Evolutionary conservation across 2,113 vertebrate species (phyloP), one percentile per base, ranked within the genome.

Genomic region (Laticauda colubrina): DNA sequence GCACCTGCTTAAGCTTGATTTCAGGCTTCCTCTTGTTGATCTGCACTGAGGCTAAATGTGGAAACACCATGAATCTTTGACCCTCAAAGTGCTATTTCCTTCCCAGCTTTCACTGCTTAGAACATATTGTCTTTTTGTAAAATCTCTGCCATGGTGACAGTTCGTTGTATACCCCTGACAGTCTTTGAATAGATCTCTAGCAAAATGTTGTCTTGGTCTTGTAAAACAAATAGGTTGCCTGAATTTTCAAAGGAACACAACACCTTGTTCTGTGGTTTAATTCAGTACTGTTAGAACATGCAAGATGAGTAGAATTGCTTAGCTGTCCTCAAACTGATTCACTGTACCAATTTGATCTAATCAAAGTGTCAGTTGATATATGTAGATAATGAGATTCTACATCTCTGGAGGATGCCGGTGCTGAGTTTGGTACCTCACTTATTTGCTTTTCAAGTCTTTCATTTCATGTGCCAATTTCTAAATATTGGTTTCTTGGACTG

Each of bases 21-120:
- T 96, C 96, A 96, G 96, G 96, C 96, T 97, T 97, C 96, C 97
- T 97, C 96, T 96, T 97, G 95, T 96, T 95, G 94, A 96, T 97
- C 96, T 96, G 96, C 94, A 95, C 91, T 94, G 55, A 90, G 92
- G 93, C 96, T 97, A 96, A 96, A 97, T 96, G 95, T 97, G 95
- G 94, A 96, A 96, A 96, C 94, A 96, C 95, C 93, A 96, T 95
- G 92, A 90, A 93, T 90, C 96, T 96, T 94, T 96, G 95, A 95
- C 95, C 94, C 95, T 96, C 95, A 95, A 61, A 29, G 95, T 94
- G 92, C 94, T 4, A 90, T 95, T 97, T 97, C 96, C 96, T 96
- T 97, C 95, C 95, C 95, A 94, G 93, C 39, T 93, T 94, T 96
- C 96, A 96, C 90, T 95, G 94, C 94, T 94, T 95, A 94, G 93